Base-by-base conservation (phyloP, 2,888 invertebrate genomes). In the Deroplatys truncata region DNA sequence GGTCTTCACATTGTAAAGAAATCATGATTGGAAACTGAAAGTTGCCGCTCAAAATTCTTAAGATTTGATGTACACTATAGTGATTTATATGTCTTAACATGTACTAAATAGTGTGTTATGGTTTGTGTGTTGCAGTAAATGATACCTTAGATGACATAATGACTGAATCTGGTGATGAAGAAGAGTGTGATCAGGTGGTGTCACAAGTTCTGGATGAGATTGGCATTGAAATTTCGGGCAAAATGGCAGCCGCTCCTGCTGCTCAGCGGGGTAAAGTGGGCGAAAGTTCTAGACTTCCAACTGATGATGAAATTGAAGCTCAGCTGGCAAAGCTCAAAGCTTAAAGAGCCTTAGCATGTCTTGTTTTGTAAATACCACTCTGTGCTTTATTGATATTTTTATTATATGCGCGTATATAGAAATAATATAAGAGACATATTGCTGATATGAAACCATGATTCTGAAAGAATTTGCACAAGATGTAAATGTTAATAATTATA, bases 201-300 rank as follows among this genome's bases (percentile, higher is more conserved):
- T 96, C 95, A 92, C 96, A 98, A 94, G 98, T 98, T 84, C 95
- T 98, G n/a, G 98, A 98, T 94, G 98, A 99, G 94, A 98, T 99
- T 92, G 98, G 98, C 91, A 98, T 99, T 93, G 98, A 99, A 94
- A 96, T 98, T 91, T 97, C 97, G 91, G 98, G 97, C 92, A 97
- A 98, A 95, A 97, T 91, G 89, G 91, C 92, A 5, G 88, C 91
- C n/a, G 92, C 92, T 16, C 92, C 91, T n/a, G 87, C 90, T 20
- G 90, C 90, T 29, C 72, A 72, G 43, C 35, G 84, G 15, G 91
- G 89, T 15, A 82, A 29, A 20, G 43, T 90, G 1, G 91, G 91
- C 0, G 90, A 90, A 83, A 84, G 56, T 13, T 90, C 90, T 2
- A 94, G 95, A 84, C 90, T 92, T n/a, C 94, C 95, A 25, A 95